These are phyloP conservation scores for Phrixothrix hirtus DNA, from an alignment of 2,888 invertebrate genomes.

Conservation along the genomic window DNA sequence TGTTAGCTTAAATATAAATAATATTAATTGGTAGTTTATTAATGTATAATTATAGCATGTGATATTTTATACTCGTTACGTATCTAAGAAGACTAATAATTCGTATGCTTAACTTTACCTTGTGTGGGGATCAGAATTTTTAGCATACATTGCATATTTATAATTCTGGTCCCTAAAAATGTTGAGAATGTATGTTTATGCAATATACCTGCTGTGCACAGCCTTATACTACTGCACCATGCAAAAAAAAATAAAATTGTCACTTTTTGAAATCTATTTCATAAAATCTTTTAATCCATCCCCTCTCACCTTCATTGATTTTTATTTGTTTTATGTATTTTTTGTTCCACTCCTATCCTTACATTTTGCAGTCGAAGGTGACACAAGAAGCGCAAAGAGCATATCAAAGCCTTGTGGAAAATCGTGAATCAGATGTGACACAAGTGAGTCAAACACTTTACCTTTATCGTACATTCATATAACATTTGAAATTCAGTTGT, in stretches of 20 bases:
- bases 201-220: constrained; percentile 19
- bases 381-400: constrained; percentile 90
- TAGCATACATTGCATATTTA: neutral
- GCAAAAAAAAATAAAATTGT: constrained; percentile 21
- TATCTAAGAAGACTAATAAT: constrained; percentile 25
- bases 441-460: constrained; percentile 45
- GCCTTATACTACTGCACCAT: constrained; percentile 22
- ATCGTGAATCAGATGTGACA: constrained; percentile 52
- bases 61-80: constrained; percentile 26
- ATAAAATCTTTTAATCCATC: constrained; percentile 17
- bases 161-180: constrained; percentile 11
- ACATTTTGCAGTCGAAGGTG: constrained; percentile 70
- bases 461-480: neutral
- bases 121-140: constrained; percentile 10
- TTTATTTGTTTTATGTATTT: constrained; percentile 47
- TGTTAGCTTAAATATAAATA: no score
- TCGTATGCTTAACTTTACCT: constrained; percentile 2
- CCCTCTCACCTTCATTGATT: constrained; percentile 18
- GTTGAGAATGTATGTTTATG: constrained; percentile 21
- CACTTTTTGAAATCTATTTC: constrained; percentile 11
- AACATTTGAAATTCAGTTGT: constrained; percentile 39
- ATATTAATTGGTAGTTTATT: no score
- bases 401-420: constrained; percentile 89
- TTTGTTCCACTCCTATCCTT: constrained; percentile 43
- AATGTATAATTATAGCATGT: constrained; percentile 22